Base-by-base conservation (phyloP, 2,888 invertebrate genomes). In the Caenorhabditis drosophilae region DNA sequence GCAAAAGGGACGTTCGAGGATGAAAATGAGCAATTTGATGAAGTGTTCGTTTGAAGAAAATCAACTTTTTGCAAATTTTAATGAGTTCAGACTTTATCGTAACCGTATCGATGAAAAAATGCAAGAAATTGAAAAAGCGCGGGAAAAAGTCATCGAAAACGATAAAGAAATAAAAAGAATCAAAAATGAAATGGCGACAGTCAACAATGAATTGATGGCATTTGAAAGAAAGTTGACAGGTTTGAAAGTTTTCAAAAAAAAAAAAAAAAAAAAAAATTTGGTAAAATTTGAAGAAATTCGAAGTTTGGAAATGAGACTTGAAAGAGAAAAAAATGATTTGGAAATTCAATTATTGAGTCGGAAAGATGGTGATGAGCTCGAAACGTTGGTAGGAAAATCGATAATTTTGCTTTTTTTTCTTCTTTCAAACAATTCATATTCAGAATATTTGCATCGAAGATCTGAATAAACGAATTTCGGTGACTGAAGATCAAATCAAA, bases 1-100 rank as follows among this genome's bases (percentile, higher is more conserved):
- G 35, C 57, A 0, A 23, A 18, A 6, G 54, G 57, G 31, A 12
- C 48, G 2, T 64, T 64, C 25, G 44, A 44, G 18, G 20, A 20
- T 12, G 27, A 2, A 11, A 12, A 54, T 7, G 34, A 25, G 15
- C 15, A 34, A 4, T 16, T 54, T 4, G 47, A 63, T 26, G 63
- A 58, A 42, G 18, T 15, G 45, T 40, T 7, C 7, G n/a, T n/a
- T n/a, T n/a, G n/a, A n/a, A n/a, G n/a, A n/a, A n/a, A n/a, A n/a
- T n/a, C n/a, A n/a, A n/a, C n/a, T n/a, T n/a, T n/a, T n/a, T n/a
- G n/a, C n/a, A n/a, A n/a, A n/a, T n/a, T n/a, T n/a, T n/a, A n/a
- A n/a, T n/a, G n/a, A n/a, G n/a, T n/a, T n/a, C n/a, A n/a, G n/a
- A n/a, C n/a, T n/a, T n/a, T n/a, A n/a, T n/a, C n/a, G n/a, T n/a